Conservation (phyloP, 2,888 invertebrate species). For the Ischnura elegans region DNA sequence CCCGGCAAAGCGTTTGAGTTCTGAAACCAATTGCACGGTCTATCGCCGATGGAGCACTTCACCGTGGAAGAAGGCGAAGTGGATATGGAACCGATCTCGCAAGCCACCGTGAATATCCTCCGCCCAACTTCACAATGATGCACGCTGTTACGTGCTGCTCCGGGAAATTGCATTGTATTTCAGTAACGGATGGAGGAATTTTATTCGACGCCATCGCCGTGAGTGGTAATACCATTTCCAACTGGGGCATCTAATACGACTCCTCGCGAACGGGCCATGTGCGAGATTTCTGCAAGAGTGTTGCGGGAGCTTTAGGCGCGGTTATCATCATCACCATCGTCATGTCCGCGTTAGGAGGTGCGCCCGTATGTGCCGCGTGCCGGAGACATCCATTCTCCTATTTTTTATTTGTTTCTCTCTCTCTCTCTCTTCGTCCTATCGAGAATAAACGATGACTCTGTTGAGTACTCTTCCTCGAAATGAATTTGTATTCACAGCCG, state of each 20-base stretch:
- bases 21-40: slow-evolving; percentile 87
- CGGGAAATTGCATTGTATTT: background rate
- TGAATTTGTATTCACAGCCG: background rate
- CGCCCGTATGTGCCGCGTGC: background rate
- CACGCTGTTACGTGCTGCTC: background rate
- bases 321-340: background rate
- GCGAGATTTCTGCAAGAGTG: background rate
- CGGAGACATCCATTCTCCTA: background rate
- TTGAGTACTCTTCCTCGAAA: background rate
- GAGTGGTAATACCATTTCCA: background rate
- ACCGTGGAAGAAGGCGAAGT: background rate
- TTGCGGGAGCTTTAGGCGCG: background rate
- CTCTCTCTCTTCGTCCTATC: no score
- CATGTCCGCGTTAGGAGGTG: background rate
- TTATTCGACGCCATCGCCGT: background rate
- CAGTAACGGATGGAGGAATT: background rate
- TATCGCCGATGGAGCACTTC: slow-evolving; percentile 54
- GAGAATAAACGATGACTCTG: no score
- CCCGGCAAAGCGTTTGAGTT: slow-evolving; percentile 97
- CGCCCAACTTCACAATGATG: background rate
- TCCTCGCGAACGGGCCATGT: background rate
- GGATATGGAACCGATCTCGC: no score
- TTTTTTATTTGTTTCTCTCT: no score
- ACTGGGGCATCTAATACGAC: background rate
- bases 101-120: no score